Evolutionary conservation across 2,888 invertebrate genomes (phyloP).

Genomic region (Alloscopus bannaensis): DNA sequence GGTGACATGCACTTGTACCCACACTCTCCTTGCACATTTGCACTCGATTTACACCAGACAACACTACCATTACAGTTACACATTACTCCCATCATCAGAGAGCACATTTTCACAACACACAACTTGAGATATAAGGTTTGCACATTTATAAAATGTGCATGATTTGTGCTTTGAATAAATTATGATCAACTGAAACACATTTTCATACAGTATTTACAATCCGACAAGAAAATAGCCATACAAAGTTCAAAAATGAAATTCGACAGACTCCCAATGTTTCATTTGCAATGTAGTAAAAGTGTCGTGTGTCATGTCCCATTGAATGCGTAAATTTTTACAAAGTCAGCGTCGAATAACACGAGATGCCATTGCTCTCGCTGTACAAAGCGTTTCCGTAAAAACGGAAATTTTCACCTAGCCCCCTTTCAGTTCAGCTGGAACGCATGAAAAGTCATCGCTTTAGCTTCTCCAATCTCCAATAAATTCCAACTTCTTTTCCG

Average conservation of each 20-base stretch:
- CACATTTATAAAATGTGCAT: too few relatives aligned
- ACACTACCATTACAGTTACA: neutral
- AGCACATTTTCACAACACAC: too few relatives aligned
- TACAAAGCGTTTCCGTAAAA: neutral
- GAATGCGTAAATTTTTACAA: neutral
- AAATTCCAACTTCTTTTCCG: constrained; percentile 36
- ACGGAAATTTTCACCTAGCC: constrained; percentile 9
- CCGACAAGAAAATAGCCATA: constrained; percentile 46
- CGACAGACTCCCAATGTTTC: constrained; percentile 7
- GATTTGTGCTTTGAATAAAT: constrained; percentile 55
- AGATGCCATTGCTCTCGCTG: neutral
- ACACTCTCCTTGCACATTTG: neutral
- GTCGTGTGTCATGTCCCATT: neutral
- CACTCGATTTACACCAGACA: neutral
- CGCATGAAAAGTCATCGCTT: constrained; percentile 2
- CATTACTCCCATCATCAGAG: constrained; percentile 32
- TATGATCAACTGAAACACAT: constrained; percentile 45
- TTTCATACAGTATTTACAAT: constrained; percentile 45
- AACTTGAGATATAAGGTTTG: too few relatives aligned
- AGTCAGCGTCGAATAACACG: neutral
- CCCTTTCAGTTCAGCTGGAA: neutral
- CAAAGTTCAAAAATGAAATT: constrained; percentile 19
- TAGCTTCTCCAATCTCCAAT: constrained; percentile 42
- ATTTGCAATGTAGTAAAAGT: neutral
- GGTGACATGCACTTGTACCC: constrained; percentile 13